These are phyloP conservation scores for Platygyra sinensis DNA, from an alignment of 64 coral and sea anemone genomes.

Conservation along the genomic window DNA sequence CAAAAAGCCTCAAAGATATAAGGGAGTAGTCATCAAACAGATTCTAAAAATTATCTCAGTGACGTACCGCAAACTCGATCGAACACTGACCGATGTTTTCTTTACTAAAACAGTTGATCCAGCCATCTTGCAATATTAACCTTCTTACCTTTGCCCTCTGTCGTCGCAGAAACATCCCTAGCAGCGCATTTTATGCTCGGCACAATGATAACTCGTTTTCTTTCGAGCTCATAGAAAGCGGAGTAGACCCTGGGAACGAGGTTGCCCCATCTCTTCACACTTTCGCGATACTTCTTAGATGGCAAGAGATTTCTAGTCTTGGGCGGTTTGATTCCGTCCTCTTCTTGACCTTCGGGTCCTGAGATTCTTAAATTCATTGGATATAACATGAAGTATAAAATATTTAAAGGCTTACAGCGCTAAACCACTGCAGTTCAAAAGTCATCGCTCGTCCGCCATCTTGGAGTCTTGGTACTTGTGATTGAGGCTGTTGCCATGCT, in stretches of 20 bases:
- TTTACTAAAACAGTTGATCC: neutral
- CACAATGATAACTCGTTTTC: conserved; percentile 84
- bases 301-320: conserved; percentile 71
- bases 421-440: neutral
- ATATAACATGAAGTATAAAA: neutral
- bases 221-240: conserved; percentile 46
- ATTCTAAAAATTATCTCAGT: no score
- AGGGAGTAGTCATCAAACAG: no score
- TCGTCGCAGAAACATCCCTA: conserved; percentile 49
- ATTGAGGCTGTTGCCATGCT: conserved; percentile 15
- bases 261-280: conserved; percentile 78
- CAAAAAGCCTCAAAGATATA: no score
- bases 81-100: no score
- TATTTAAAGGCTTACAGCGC: neutral
- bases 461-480: conserved; percentile 4
- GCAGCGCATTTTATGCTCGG: conserved; percentile 77
- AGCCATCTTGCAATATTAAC: neutral
- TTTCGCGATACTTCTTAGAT: conserved; percentile 84
- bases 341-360: neutral
- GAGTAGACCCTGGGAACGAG: no score
- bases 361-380: neutral
- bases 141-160: neutral
- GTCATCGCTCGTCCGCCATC: conserved; percentile 31
- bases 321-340: conserved; percentile 39
- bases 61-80: no score